Percentiles rank a stretch among this genome's conserved stretches.
Conservation (phyloP, 2,888 invertebrate species). For the Cephus pygmeus region DNA sequence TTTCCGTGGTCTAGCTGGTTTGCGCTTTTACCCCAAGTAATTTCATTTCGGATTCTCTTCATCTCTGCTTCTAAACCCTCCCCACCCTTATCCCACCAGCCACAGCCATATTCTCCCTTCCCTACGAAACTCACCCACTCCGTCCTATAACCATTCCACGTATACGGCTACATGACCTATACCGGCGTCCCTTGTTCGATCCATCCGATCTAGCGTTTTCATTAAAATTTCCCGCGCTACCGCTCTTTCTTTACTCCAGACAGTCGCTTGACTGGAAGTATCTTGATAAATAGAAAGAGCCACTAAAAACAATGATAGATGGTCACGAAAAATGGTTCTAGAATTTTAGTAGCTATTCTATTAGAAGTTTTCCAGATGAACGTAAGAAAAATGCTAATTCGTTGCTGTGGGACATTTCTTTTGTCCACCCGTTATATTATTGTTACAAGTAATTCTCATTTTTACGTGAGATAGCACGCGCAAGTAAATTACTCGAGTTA, state of each 20-base stretch:
- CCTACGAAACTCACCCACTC: neutral
- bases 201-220: conserved; percentile 15
- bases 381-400: conserved; percentile 21
- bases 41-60: neutral
- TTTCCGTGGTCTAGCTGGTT: neutral
- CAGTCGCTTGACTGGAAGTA: conserved; percentile 27
- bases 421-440: neutral
- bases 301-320: conserved; percentile 2
- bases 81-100: neutral
- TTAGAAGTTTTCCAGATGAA: conserved; percentile 42
- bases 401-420: neutral
- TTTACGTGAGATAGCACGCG: neutral
- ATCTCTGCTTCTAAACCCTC: neutral
- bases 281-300: conserved; percentile 34
- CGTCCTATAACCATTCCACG: neutral
- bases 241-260: conserved; percentile 36
- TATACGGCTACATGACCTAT: neutral
- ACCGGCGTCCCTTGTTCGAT: neutral
- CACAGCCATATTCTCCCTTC: neutral
- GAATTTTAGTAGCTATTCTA: conserved; percentile 34
- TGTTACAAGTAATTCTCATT: neutral
- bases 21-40: neutral
- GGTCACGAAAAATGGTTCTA: neutral
- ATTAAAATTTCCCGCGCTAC: conserved; percentile 39
- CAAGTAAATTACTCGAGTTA: neutral